A percentile compares a stretch with the other conserved stretches of the same genome.
These are phyloP conservation scores for Vulpes vulpes DNA, from an alignment of 2,113 vertebrate species.

Conservation along the genomic window DNA sequence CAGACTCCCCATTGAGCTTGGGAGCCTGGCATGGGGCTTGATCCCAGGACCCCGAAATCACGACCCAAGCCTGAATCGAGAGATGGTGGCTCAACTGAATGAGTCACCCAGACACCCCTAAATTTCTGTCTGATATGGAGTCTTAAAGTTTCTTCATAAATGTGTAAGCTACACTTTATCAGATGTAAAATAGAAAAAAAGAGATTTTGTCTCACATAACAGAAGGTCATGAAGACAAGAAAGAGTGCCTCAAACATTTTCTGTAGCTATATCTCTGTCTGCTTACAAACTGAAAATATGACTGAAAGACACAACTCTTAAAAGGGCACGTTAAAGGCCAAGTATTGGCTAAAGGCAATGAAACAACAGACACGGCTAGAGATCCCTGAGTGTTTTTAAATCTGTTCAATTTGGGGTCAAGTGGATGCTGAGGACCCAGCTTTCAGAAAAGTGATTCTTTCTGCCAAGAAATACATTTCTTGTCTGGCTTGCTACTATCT, in stretches of 20 bases:
- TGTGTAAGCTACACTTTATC: neutral
- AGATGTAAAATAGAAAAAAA: neutral
- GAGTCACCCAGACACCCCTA: neutral
- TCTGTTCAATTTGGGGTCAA: conserved; percentile 56
- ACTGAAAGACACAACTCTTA: neutral
- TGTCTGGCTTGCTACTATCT: neutral
- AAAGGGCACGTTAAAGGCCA: neutral
- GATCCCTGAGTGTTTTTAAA: conserved; percentile 30
- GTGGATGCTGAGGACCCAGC: conserved; percentile 12
- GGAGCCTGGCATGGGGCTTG: neutral
- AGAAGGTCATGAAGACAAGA: neutral
- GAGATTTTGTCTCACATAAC: neutral
- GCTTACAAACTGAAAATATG: neutral
- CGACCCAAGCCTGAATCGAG: neutral
- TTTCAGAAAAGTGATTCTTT: conserved; percentile 54
- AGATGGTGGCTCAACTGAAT: neutral
- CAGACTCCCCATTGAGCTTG: neutral
- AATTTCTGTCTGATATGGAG: neutral
- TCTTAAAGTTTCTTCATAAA: neutral
- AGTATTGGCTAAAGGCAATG: neutral
- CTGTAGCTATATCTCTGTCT: neutral
- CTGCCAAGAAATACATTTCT: conserved; percentile 43
- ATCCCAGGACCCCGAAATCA: neutral
- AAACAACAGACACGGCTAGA: neutral
- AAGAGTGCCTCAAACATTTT: neutral